Percentiles rank a stretch among this genome's conserved stretches.
Evolutionary conservation across 1,140 invertebrate species (phyloP).

Genomic region (Neodiprion pinetum): DNA sequence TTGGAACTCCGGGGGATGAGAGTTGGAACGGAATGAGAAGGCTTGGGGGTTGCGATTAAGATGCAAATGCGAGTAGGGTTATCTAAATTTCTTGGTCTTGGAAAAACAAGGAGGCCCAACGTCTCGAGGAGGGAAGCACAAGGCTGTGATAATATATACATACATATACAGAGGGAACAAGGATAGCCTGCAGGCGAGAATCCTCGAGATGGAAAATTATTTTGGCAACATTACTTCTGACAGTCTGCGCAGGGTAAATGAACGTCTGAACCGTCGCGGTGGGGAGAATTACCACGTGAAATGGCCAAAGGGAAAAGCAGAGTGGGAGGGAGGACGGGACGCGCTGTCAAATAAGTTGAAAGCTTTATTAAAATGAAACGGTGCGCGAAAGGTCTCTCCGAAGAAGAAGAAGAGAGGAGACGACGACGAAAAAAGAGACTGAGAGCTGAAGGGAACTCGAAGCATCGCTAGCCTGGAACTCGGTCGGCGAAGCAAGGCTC

Average conservation of each 20-base stretch:
- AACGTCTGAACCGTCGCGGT: background rate
- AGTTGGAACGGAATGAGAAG: background rate
- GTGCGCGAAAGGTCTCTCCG: background rate
- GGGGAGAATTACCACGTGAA: background rate
- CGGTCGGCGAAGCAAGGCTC: too few species aligned
- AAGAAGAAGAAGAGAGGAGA: conserved; percentile 14
- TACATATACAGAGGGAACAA: too few species aligned
- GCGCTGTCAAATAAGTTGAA: conserved; percentile 21
- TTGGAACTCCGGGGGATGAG: too few species aligned
- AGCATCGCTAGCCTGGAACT: too few species aligned
- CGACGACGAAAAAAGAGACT: background rate
- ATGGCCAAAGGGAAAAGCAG: conserved; percentile 7
- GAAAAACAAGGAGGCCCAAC: too few species aligned
- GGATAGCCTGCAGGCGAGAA: too few species aligned
- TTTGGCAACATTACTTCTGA: conserved; percentile 15
- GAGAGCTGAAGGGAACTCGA: background rate
- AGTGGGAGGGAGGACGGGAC: background rate
- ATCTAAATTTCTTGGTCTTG: too few species aligned
- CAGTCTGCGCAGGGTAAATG: background rate
- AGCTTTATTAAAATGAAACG: conserved; percentile 20
- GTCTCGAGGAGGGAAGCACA: too few species aligned
- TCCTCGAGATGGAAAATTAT: conserved; percentile 5
- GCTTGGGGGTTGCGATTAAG: background rate
- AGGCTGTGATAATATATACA: too few species aligned
- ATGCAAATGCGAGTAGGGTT: too few species aligned